These are phyloP conservation scores for Martes martes DNA, from an alignment of 2,113 vertebrate species.

Conservation along the genomic window DNA sequence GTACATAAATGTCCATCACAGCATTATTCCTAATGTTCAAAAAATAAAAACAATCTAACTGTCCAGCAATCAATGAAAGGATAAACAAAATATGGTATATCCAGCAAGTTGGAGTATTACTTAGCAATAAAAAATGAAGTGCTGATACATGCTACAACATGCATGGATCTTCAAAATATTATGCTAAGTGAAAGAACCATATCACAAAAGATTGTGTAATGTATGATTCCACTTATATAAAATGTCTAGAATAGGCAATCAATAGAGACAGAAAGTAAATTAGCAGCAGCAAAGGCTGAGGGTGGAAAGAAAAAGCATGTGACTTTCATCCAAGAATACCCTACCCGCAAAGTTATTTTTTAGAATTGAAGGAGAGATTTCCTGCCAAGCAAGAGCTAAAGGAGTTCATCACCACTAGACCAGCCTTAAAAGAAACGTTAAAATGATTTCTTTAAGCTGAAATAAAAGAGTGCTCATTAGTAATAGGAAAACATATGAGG, in stretches of 20 bases:
- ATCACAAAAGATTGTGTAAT: background rate
- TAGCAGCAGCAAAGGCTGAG: background rate
- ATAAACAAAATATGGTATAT: background rate
- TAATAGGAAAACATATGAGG: background rate
- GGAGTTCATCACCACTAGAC: background rate
- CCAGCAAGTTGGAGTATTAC: background rate
- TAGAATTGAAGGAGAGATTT: background rate
- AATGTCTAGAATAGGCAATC: background rate
- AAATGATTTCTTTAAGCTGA: background rate
- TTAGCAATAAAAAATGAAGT: background rate
- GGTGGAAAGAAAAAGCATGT: background rate
- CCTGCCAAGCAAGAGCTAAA: background rate
- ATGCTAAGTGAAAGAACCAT: background rate
- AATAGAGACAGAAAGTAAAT: background rate
- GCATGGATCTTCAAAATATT: background rate
- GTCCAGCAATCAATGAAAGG: background rate
- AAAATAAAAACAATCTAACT: background rate
- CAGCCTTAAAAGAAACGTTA: background rate
- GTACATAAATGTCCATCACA: background rate
- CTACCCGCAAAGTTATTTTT: background rate
- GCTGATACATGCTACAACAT: background rate
- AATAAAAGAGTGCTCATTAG: background rate
- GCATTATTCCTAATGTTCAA: background rate
- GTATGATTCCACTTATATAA: background rate
- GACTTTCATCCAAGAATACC: background rate